Base-by-base conservation (phyloP, 2,113 vertebrate genomes). In the Phrynocephalus versicolor region DNA sequence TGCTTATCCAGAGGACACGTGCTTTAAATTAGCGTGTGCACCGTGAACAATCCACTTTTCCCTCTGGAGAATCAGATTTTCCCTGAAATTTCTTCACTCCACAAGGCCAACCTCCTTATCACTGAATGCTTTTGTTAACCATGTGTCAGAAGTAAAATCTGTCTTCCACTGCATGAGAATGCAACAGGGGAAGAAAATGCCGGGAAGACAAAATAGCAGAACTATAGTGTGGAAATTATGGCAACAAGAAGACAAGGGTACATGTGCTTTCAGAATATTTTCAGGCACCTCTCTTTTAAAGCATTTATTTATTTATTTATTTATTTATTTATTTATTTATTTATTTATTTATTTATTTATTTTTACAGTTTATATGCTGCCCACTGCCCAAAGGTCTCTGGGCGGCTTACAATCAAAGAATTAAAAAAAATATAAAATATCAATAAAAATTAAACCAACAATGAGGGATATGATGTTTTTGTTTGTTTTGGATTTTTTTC, bases 71-170 rank as follows among this genome's bases (percentile, higher is more conserved):
- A 84, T 41, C 7, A 67, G 23, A 16, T 0, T 70, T n/a, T 39
- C 84, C 75, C 67, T 60, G 80, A 84, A 76, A 62, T 25, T 25
- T 87, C 37, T 80, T 85, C 70, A 21, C 2, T 72, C 25, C 79
- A 78, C 64, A 87, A 67, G 58, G 69, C 85, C 81, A 86, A 71
- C 35, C 21, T 84, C 74, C 87, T 90, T 62, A 57, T 73, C 45
- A 71, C 30, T 75, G 80, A 84, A 88, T 72, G 60, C 16, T 87
- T 81, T 76, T 90, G n/a, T 89, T 89, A 77, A 58, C 87, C 88
- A 90, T 78, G 65, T 81, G 1, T 84, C 74, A 87, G 27, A 12
- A 76, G 73, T 85, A 67, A 81, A 21, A 75, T 33, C n/a, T 67
- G 71, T 57, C 90, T 69, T n/a, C 30, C 45, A n/a, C 69, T 57